Percentiles rank a stretch among this genome's conserved stretches.
Conservation (phyloP, 2,797 vertebrate species). For the Oreonectes daqikongensis region DNA sequence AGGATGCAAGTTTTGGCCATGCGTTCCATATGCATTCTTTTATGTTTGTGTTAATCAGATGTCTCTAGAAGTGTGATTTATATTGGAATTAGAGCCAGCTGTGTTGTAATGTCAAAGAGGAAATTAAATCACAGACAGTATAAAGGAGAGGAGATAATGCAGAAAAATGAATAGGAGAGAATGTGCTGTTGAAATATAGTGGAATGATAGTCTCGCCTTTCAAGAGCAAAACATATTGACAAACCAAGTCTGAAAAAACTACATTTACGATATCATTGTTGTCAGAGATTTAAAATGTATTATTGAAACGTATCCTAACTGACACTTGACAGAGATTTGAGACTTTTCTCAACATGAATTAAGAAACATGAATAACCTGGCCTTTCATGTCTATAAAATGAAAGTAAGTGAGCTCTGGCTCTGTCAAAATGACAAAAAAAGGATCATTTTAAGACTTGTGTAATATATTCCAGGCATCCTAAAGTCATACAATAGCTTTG, state of each 20-base stretch:
- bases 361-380: not conserved
- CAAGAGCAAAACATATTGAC: not conserved
- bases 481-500: not conserved
- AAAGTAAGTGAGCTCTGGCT: not conserved
- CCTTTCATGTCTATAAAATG: not conserved
- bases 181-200: not conserved
- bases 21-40: slow-evolving; percentile 10
- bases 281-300: not conserved
- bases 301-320: not conserved
- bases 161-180: not conserved
- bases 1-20: slow-evolving; percentile 4
- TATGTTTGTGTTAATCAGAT: slow-evolving; percentile 9
- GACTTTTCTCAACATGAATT: not conserved
- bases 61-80: not conserved
- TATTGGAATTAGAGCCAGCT: not conserved
- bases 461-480: too few relatives aligned
- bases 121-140: not conserved
- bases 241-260: not conserved
- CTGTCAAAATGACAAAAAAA: not conserved
- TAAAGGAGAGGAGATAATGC: not conserved
- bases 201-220: not conserved
- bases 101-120: slow-evolving; percentile 1
- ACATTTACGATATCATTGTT: not conserved
- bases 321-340: not conserved
- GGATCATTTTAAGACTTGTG: not conserved